These are phyloP conservation scores for Montipora efflorescens DNA, from an alignment of 64 coral and sea anemone species.

Conservation along the genomic window DNA sequence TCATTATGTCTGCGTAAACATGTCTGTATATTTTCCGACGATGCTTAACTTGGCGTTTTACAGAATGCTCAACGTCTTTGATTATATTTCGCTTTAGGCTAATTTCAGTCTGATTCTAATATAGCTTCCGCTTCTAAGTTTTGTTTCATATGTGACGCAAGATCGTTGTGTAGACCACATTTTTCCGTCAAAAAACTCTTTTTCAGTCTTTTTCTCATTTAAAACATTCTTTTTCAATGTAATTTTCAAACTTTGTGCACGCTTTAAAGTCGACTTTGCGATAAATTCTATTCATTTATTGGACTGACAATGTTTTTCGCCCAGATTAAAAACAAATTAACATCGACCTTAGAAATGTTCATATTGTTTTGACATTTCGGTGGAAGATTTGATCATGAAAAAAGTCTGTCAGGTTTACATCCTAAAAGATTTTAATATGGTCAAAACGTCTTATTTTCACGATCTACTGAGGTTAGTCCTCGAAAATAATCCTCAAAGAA, in stretches of 20 bases:
- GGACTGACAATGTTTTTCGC: background rate
- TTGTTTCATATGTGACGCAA: background rate
- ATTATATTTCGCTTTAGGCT: background rate
- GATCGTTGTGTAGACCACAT: no score
- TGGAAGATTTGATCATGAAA: background rate
- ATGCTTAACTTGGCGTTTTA: background rate
- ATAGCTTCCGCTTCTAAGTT: background rate
- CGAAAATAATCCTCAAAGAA: no score
- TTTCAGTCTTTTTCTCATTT: background rate
- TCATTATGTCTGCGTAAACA: constrained; percentile 10
- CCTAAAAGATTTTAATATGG: no score
- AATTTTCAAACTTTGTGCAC: background rate
- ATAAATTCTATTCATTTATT: background rate
- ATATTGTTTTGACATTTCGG: background rate
- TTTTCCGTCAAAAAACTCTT: background rate
- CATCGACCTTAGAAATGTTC: background rate
- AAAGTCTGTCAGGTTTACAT: no score
- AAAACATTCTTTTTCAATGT: no score
- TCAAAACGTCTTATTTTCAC: no score
- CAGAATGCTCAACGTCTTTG: background rate
- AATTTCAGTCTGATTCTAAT: background rate
- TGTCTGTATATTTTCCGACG: constrained; percentile 10
- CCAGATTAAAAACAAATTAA: constrained; percentile 11
- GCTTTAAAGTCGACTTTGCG: background rate
- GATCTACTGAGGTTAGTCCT: no score